phyloP scores from a whole-genome alignment of 2,888 invertebrate species.

The Leptarthrus brevirostris region DNA sequence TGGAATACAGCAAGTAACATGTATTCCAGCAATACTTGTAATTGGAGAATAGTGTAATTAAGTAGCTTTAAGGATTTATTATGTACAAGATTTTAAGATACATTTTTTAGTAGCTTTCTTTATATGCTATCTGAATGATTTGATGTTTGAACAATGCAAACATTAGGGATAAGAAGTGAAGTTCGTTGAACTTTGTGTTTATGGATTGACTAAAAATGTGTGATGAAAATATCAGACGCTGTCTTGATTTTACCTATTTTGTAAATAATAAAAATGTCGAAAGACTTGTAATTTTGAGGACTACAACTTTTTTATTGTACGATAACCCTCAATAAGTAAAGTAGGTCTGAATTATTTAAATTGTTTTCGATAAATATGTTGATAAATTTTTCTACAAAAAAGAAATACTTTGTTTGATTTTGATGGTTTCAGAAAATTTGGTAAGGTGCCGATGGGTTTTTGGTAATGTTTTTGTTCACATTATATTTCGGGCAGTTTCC shows the following conservation, averaged over 20 bases:
- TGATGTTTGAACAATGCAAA: conserved; percentile 22
- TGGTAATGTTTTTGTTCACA: no score
- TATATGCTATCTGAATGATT: background rate
- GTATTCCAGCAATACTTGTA: conserved; percentile 19
- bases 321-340: no score
- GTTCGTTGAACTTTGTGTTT: background rate
- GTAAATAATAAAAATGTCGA: background rate
- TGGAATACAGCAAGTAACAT: conserved; percentile 7
- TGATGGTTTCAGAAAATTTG: no score
- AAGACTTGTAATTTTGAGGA: background rate
- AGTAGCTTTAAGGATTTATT: conserved; percentile 15
- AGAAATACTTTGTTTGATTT: no score
- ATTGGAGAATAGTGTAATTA: conserved; percentile 11
- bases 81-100: conserved; percentile 32
- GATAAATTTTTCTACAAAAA: no score
- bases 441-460: no score
- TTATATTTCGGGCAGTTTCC: no score
- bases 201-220: background rate
- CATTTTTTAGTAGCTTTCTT: background rate
- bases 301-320: no score
- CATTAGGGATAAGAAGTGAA: background rate
- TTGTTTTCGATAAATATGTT: no score
- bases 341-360: no score
- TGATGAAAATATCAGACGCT: background rate
- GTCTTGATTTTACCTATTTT: background rate